These are phyloP conservation scores for Anniella stebbinsi DNA, from an alignment of 2,797 vertebrate genomes.

Conservation along the genomic window DNA sequence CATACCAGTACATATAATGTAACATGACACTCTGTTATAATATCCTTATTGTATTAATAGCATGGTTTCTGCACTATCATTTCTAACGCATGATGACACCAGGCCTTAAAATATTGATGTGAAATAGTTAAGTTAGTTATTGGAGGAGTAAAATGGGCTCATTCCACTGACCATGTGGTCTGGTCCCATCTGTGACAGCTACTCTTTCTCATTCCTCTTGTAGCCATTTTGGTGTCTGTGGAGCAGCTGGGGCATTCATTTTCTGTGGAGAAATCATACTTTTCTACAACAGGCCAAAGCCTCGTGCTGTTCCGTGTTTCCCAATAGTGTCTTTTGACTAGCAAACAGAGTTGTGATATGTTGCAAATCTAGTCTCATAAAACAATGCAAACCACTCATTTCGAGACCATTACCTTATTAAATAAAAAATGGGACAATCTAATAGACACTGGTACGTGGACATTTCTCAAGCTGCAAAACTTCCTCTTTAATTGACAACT, in stretches of 20 bases:
- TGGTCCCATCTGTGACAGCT: constrained; percentile 75
- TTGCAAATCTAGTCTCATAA: constrained; percentile 76
- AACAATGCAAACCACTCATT: constrained; percentile 72
- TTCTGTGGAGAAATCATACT: constrained; percentile 73
- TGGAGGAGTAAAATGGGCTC: constrained; percentile 69
- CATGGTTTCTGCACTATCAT: constrained; percentile 70
- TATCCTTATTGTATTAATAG: constrained; percentile 74
- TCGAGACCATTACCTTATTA: constrained; percentile 66
- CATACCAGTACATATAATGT: constrained; percentile 69
- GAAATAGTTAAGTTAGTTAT: constrained; percentile 71
- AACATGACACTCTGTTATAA: constrained; percentile 58
- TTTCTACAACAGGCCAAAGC: constrained; percentile 66
- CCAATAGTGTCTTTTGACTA: constrained; percentile 76
- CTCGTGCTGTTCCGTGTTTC: constrained; percentile 73
- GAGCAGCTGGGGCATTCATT: constrained; percentile 76
- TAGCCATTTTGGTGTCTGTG: constrained; percentile 73
- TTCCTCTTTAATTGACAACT: constrained; percentile 59
- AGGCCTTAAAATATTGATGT: constrained; percentile 74
- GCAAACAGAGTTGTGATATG: constrained; percentile 68
- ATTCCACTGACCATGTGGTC: constrained; percentile 77
- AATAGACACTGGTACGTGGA: constrained; percentile 52
- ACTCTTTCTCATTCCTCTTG: constrained; percentile 64
- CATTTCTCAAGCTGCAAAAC: constrained; percentile 53
- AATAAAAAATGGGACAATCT: constrained; percentile 69
- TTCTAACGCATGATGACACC: constrained; percentile 69